Base-by-base conservation (phyloP, 1,140 invertebrate species). In the Hermetia illucens region DNA sequence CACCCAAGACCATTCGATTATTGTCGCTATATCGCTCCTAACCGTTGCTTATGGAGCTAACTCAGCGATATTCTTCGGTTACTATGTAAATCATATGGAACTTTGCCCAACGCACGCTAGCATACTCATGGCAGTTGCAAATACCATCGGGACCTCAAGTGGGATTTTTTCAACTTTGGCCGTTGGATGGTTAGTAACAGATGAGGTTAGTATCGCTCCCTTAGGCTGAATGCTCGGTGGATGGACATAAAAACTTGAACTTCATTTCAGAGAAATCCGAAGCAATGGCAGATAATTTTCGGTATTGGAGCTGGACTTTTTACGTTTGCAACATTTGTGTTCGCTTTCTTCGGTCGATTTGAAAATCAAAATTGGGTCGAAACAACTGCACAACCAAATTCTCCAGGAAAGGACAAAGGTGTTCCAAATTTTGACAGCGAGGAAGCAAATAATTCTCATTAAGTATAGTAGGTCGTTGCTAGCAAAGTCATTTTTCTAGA, bases 21-120 rank as follows among this genome's bases (percentile, higher is more conserved):
- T 68, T 8, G 34, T 68, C 8, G 71, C 75, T 1, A 66, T 78
- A 1, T 46, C 47, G 1, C 52, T 82, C 21, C 55, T 82, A 0
- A 66, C 74, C 0, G 40, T 76, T 2, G 75, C 80, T 5, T 78
- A 86, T 3, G 74, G 77, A 1, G 58, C 79, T 2, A 83, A 84
- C 41, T 75, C 81, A 9, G 75, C 75, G 13, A 68, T 75, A 31
- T 79, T 74, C 47, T 72, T 75, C 31, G 83, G 82, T 5, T 63
- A 57, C 38, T 54, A 71, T 46, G 63, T 72, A 20, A 74, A 74
- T 45, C 73, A 77, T 33, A 69, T 80, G 43, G 79, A 82, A 53
- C 66, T 82, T 43, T 69, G 76, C 5, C 78, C 79, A 0, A 79
- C 79, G 50, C 79, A 74, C 49, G 71, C 74, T 2, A 79, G 79